Conservation (phyloP, 2,113 vertebrate species). For the Maccullochella peelii region DNA sequence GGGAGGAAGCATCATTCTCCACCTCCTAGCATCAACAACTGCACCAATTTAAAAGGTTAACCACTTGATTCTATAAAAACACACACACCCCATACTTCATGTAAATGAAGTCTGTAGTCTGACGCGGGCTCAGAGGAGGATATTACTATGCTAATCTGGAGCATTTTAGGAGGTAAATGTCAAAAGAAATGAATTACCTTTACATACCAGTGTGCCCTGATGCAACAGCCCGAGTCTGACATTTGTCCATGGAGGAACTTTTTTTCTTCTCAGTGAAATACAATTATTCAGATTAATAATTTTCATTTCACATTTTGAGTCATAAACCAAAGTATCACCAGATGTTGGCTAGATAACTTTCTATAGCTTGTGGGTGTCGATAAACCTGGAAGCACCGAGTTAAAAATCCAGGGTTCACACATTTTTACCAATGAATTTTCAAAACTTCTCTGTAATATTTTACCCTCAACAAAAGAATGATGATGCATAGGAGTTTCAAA, state of each 20-base stretch:
- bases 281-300: conserved; percentile 27
- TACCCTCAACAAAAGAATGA: no score
- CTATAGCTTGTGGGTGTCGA: not conserved
- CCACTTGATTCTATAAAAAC: conserved; percentile 73
- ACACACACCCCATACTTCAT: conserved; percentile 73
- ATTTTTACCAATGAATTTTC: no score
- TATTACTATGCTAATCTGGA: conserved; percentile 83
- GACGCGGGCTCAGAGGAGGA: conserved; percentile 60
- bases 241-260: conserved; percentile 69
- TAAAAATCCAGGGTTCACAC: not conserved
- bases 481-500: no score
- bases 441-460: no score
- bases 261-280: conserved; percentile 41
- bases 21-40: conserved; percentile 68
- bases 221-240: conserved; percentile 71
- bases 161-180: conserved; percentile 83
- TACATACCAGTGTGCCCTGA: conserved; percentile 56
- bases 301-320: conserved; percentile 20
- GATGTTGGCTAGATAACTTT: not conserved
- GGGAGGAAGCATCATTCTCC: conserved; percentile 62
- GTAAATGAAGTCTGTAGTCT: conserved; percentile 76
- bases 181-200: conserved; percentile 82
- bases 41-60: conserved; percentile 82
- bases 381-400: not conserved
- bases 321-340: not conserved